Percentiles rank a stretch among this genome's conserved stretches.
These are phyloP conservation scores for Bimastos eiseni DNA, from an alignment of 2,888 invertebrate species.

Conservation along the genomic window DNA sequence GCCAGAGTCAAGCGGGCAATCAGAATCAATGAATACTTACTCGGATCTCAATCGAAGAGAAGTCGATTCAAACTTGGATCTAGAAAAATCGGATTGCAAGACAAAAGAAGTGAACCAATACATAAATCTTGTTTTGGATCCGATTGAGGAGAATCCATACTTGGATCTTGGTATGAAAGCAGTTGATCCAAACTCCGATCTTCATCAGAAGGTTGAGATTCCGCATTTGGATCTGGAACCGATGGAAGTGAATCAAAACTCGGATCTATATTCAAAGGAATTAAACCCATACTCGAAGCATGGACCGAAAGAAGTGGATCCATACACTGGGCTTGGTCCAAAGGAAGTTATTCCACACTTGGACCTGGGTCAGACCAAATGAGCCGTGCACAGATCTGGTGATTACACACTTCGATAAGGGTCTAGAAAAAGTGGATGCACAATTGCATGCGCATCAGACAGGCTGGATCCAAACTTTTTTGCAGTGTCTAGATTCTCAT, in stretches of 20 bases:
- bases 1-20: not conserved
- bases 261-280: not conserved
- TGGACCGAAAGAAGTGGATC: not conserved
- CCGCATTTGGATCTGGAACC: not conserved
- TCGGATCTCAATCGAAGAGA: not conserved
- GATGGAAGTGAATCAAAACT: not conserved
- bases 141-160: not conserved
- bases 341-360: not conserved
- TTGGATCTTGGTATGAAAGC: not conserved
- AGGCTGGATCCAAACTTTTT: too few relatives aligned
- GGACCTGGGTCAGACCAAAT: too few relatives aligned
- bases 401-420: not conserved
- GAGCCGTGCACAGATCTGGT: too few relatives aligned
- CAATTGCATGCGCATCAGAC: too few relatives aligned
- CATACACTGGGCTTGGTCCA: not conserved
- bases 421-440: not conserved
- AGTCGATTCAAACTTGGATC: not conserved
- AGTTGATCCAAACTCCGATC: not conserved
- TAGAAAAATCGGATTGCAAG: not conserved
- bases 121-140: too few relatives aligned
- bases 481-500: too few relatives aligned
- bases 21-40: not conserved
- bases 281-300: not conserved
- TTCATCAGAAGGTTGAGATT: not conserved
- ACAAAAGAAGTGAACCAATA: not conserved